A percentile compares a stretch with the other conserved stretches of the same genome.
phyloP scores from a whole-genome alignment of 2,888 invertebrate genomes.

The Melipona bicolor region DNA sequence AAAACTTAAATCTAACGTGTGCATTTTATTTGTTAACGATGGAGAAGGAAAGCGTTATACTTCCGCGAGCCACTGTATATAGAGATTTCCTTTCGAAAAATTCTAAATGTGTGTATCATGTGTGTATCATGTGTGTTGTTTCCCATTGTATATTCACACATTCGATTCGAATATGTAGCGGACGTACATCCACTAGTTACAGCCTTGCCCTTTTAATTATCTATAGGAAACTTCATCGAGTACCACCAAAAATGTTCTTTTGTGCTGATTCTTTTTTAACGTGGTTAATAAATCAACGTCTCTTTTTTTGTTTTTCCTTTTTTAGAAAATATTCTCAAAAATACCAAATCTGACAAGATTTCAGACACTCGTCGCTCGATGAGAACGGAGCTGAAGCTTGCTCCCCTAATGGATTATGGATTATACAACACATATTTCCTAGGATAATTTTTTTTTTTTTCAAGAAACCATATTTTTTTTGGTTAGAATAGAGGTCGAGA shows the following conservation, averaged over 20 bases:
- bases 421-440: neutral
- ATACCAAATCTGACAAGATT: conserved; percentile 21
- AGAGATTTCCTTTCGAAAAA: conserved; percentile 26
- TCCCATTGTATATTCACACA: conserved; percentile 4
- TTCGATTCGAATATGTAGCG: conserved; percentile 27
- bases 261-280: neutral
- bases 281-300: neutral
- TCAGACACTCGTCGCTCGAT: conserved; percentile 2
- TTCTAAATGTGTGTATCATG: conserved; percentile 3
- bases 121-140: too few relatives aligned
- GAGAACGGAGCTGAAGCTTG: neutral
- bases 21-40: too few relatives aligned
- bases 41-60: too few relatives aligned
- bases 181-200: conserved; percentile 34
- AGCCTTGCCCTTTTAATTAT: conserved; percentile 55
- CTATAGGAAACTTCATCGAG: conserved; percentile 14
- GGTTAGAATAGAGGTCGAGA: conserved; percentile 10
- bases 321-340: conserved; percentile 28
- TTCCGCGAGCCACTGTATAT: neutral
- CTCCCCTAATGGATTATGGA: neutral
- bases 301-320: neutral
- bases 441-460: neutral
- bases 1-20: too few relatives aligned
- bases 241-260: neutral
- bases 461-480: neutral